Conservation (phyloP, 2,888 invertebrate species). For the Leucozona laternaria region DNA sequence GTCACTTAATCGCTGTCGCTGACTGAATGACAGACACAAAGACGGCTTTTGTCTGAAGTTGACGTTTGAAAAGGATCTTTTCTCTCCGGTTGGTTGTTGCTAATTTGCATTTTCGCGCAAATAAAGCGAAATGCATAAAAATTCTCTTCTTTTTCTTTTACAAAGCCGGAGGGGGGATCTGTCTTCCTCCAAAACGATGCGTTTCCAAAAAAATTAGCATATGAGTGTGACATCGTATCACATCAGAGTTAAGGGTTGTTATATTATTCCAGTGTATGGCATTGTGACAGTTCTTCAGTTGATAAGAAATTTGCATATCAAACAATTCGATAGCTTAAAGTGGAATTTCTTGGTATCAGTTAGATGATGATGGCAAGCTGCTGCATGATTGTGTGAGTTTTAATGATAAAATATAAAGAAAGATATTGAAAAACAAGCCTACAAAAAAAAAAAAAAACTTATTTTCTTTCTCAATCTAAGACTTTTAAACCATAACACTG, state of each 20-base stretch:
- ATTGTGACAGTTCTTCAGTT: neutral
- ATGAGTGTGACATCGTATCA: constrained; percentile 17
- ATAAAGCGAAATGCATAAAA: constrained; percentile 13
- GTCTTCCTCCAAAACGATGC: neutral
- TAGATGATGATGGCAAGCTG: neutral
- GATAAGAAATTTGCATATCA: constrained; percentile 12
- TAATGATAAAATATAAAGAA: neutral
- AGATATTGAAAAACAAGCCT: too few species aligned
- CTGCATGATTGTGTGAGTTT: neutral
- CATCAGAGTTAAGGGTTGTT: constrained; percentile 10
- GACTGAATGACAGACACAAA: constrained; percentile 68
- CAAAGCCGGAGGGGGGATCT: neutral
- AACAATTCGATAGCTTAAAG: constrained; percentile 3
- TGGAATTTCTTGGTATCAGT: neutral
- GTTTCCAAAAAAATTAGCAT: constrained; percentile 20
- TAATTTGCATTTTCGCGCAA: constrained; percentile 23
- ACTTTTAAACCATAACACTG: too few species aligned
- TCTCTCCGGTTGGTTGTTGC: neutral
- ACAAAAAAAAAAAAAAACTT: too few species aligned
- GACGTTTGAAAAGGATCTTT: constrained; percentile 67
- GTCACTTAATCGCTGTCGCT: constrained; percentile 74
- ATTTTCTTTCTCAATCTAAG: too few species aligned
- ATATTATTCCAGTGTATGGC: neutral
- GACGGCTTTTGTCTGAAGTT: constrained; percentile 71
- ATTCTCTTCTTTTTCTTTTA: neutral